phyloP scores from a whole-genome alignment of 2,797 vertebrate species.

The Phylloscopus collybita region DNA sequence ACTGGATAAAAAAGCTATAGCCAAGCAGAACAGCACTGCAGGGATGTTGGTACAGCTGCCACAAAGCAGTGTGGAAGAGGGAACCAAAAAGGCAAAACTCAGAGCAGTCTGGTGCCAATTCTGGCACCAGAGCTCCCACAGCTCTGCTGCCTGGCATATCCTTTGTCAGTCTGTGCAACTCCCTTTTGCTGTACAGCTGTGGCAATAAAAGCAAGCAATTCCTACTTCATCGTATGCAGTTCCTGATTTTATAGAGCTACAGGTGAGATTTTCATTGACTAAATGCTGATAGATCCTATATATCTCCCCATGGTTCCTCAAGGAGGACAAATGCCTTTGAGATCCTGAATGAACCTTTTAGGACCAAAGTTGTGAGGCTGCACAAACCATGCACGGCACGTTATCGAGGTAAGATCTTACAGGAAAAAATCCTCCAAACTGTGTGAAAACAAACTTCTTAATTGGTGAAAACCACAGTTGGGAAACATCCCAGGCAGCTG shows the following conservation, averaged over 20 bases:
- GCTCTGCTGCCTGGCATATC: not conserved
- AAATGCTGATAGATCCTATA: not conserved
- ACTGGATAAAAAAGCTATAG: not conserved
- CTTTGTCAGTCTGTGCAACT: not conserved
- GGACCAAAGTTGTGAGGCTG: not conserved
- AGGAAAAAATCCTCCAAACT: not conserved
- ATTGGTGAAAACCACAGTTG: slow-evolving; percentile 15
- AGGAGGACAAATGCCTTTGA: not conserved
- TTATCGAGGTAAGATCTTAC: not conserved
- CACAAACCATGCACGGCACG: not conserved
- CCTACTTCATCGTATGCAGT: not conserved
- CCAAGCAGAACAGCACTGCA: not conserved
- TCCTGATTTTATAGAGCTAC: not conserved
- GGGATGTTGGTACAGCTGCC: too few relatives aligned
- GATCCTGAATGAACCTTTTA: not conserved
- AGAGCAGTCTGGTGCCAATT: not conserved
- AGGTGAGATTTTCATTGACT: not conserved
- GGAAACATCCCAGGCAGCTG: slow-evolving; percentile 59
- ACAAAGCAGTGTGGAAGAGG: not conserved
- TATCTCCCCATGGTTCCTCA: not conserved
- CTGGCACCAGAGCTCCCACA: not conserved
- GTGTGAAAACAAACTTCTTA: slow-evolving; percentile 52
- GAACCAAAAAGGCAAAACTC: not conserved
- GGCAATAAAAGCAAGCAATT: not conserved
- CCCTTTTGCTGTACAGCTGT: rapidly evolving